phyloP scores from a whole-genome alignment of 1,140 invertebrate genomes.

The Dufourea novaeangliae region DNA sequence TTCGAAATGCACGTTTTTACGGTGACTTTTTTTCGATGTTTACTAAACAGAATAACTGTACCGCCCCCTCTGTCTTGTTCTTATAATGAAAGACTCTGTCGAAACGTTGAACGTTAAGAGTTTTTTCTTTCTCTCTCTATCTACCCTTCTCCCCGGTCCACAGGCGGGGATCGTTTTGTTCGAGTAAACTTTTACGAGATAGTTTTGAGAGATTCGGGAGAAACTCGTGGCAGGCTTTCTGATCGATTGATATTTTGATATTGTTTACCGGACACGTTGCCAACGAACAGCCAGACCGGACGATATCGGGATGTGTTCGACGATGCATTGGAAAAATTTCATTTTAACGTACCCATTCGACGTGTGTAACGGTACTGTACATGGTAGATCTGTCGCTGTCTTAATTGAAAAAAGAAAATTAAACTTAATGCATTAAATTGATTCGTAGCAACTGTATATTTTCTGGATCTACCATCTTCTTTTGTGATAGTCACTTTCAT shows the following conservation, averaged over 20 bases:
- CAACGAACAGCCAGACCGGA: too few species aligned
- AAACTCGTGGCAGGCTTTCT: background rate
- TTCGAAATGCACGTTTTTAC: constrained; percentile 40
- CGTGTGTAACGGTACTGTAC: too few species aligned
- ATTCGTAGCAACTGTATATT: too few species aligned
- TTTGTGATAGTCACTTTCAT: too few species aligned
- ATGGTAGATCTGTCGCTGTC: too few species aligned
- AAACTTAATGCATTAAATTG: too few species aligned
- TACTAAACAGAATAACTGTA: constrained; percentile 46
- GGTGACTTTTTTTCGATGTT: constrained; percentile 52
- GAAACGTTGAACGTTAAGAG: constrained; percentile 19
- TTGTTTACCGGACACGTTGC: constrained; percentile 25
- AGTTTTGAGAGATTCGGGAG: constrained; percentile 23
- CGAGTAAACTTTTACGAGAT: constrained; percentile 12
- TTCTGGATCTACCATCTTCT: too few species aligned
- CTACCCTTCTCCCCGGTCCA: too few species aligned
- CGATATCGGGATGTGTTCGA: background rate
- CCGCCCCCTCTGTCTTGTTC: background rate
- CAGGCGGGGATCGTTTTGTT: background rate
- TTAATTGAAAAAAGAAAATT: too few species aligned
- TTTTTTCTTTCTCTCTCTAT: too few species aligned
- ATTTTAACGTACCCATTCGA: background rate
- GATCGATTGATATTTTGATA: constrained; percentile 43
- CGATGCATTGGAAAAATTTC: background rate
- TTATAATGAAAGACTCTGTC: constrained; percentile 32